Evolutionary conservation across 2,113 vertebrate species (phyloP).

Genomic region (Agapornis roseicollis): DNA sequence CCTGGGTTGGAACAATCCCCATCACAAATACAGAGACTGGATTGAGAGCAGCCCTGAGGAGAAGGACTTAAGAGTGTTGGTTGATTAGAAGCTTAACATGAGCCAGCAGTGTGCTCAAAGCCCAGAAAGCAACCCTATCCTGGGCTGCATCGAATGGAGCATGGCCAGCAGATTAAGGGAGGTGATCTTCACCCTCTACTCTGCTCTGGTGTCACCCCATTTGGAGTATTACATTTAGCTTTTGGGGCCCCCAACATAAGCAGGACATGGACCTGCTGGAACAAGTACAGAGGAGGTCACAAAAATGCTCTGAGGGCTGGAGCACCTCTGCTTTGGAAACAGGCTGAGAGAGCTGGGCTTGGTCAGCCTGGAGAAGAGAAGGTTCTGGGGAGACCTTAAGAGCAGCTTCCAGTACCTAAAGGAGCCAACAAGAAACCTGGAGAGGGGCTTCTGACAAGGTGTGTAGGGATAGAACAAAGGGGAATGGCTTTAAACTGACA

Average conservation of each 20-base stretch:
- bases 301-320: neutral
- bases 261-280: neutral
- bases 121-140: neutral
- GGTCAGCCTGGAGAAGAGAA: neutral
- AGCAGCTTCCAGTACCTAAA: neutral
- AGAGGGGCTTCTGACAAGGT: neutral
- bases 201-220: neutral
- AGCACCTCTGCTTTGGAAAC: neutral
- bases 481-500: neutral
- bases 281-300: neutral
- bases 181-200: neutral
- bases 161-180: neutral
- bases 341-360: neutral
- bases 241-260: neutral
- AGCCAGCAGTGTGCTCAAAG: neutral
- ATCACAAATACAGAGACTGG: neutral
- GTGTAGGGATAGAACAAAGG: neutral
- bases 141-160: neutral
- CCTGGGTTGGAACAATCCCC: neutral
- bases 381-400: neutral
- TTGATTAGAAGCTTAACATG: neutral
- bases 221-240: neutral
- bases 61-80: neutral
- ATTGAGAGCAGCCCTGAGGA: neutral
- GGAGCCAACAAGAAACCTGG: neutral